Percentiles rank a stretch among this genome's conserved stretches.
Conservation (phyloP, 2,113 vertebrate species). For the Cryptotis parvus region DNA sequence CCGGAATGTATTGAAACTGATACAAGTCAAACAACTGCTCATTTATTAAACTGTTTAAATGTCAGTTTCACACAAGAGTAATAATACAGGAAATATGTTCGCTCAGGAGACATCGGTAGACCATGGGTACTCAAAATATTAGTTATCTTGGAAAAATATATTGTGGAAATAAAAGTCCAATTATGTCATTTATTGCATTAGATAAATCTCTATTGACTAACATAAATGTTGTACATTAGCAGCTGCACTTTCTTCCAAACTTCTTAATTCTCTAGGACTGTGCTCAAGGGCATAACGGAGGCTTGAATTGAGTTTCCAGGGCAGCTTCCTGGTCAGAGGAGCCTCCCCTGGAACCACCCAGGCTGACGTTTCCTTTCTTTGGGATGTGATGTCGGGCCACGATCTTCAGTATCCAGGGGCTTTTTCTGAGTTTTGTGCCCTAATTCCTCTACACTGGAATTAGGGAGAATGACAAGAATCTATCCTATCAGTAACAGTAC, state of each 20-base stretch:
- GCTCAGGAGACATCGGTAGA: constrained; percentile 84
- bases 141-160: constrained; percentile 87
- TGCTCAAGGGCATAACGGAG: not conserved
- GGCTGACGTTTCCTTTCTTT: not conserved
- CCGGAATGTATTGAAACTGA: constrained; percentile 89
- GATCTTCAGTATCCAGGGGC: no score
- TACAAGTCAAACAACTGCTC: constrained; percentile 90
- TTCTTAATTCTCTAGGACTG: constrained; percentile 62
- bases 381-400: no score
- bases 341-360: no score
- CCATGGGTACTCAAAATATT: constrained; percentile 85
- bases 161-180: constrained; percentile 90
- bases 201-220: constrained; percentile 88
- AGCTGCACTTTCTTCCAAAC: constrained; percentile 76
- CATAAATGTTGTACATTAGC: constrained; percentile 85
- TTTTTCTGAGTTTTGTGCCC: no score
- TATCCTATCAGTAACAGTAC: no score
- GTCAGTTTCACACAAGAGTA: constrained; percentile 87
- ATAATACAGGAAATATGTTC: constrained; percentile 86
- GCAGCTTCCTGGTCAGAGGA: not conserved
- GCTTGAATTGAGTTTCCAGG: no score
- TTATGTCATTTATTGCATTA: constrained; percentile 88
- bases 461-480: no score
- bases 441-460: no score
- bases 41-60: constrained; percentile 90